phyloP scores from a whole-genome alignment of 2,797 vertebrate species.

The Epinephelus malabaricus region DNA sequence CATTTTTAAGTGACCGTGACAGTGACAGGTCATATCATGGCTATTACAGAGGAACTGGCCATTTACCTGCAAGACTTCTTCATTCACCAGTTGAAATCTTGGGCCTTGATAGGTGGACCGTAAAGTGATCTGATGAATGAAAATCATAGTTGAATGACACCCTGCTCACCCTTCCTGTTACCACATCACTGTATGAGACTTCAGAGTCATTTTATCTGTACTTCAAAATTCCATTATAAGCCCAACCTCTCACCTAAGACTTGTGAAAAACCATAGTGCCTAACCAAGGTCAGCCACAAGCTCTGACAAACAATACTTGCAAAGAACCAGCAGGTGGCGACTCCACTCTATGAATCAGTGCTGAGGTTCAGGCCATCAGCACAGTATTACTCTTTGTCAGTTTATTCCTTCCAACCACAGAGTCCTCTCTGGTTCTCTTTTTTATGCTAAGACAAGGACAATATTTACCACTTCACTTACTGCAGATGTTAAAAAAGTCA shows the following conservation, averaged over 20 bases:
- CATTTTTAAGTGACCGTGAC: too few species aligned
- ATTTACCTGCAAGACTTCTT: neutral
- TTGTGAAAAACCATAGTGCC: neutral
- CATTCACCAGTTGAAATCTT: neutral
- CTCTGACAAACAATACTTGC: neutral
- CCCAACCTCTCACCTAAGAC: neutral
- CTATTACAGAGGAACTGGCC: neutral
- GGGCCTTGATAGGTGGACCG: neutral
- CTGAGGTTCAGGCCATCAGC: neutral
- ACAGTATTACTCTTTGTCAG: neutral
- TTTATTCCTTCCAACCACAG: neutral
- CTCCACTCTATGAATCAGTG: slow-evolving; percentile 10
- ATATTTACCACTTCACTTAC: neutral
- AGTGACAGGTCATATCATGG: neutral
- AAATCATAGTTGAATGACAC: neutral
- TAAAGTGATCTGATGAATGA: too few species aligned
- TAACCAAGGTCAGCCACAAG: too few species aligned
- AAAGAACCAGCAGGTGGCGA: slow-evolving; percentile 46
- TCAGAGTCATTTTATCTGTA: neutral
- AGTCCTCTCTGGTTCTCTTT: neutral
- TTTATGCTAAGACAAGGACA: neutral
- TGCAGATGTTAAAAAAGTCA: neutral
- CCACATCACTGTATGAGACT: neutral
- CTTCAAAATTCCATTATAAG: neutral
- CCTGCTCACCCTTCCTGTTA: neutral